Evolutionary conservation across 2,888 invertebrate genomes (phyloP), one percentile per base, ranked within the genome.

Genomic region (Sceliomorpha sp.): DNA sequence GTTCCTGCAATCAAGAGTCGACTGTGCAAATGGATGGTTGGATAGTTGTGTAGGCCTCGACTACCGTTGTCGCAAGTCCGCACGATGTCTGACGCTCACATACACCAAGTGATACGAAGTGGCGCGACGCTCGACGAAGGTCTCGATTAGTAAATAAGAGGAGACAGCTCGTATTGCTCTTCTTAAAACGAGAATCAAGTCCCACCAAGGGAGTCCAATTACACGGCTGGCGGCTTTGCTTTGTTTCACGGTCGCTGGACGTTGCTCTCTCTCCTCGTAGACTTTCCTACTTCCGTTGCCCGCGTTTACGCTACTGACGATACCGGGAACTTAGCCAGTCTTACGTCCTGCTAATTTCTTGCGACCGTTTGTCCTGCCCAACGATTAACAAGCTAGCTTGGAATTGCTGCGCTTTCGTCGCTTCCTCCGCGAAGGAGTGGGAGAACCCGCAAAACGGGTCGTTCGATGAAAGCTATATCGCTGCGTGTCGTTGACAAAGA

Each of bases 181-280:
- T 78, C 75, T 79, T 74, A 72, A 77, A 78, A 77, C 76, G 76
- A 76, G 77, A 73, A 75, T 75, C 76, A 75, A 74, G 75, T 74
- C 73, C 73, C 36, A 42, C 70, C 37, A 73, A 76, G 73, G 62
- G 79, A 87, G 84, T 84, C 84, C 86, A 88, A 88, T 88, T 88
- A 88, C 86, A 88, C 88, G 88, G 84, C 82, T 84, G 83, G 83
- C 86, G 82, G 84, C 80, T 77, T 79, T 80, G 85, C 87, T 87
- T 87, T 88, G 88, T 87, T 88, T 88, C 88, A 88, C 86, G 88
- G 83, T 82, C 82, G 79, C 82, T 88, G 86, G 84, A 79, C 84
- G 81, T 80, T 82, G 80, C 66, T 67, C 67, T 63, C 67, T 31
- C 59, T 67, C 48, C n/a, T n/a, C n/a, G n/a, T 42, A 60, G 66